These are phyloP conservation scores for Diaphora mendica DNA, from an alignment of 2,888 invertebrate species.

Conservation along the genomic window DNA sequence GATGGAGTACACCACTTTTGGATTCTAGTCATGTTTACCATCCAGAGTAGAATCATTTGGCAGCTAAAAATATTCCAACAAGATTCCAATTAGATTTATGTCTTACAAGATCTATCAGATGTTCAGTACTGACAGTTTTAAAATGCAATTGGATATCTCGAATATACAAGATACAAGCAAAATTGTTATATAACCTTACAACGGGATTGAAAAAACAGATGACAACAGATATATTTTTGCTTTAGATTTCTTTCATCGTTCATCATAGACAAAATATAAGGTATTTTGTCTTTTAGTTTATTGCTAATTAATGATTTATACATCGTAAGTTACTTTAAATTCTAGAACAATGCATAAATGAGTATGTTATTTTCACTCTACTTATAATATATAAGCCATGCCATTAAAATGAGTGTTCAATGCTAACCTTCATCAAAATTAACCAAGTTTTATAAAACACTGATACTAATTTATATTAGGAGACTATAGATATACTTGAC, in stretches of 20 bases:
- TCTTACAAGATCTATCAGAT: background rate
- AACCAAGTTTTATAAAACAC: background rate
- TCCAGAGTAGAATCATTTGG: no score
- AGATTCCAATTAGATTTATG: background rate
- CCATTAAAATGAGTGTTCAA: background rate
- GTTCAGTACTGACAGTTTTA: background rate
- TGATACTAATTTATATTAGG: background rate
- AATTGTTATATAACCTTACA: background rate
- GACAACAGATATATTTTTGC: background rate
- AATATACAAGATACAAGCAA: background rate
- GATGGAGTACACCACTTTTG: no score
- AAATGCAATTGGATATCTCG: background rate
- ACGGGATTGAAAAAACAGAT: background rate
- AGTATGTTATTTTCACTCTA: background rate
- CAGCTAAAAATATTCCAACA: background rate
- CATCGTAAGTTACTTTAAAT: background rate
- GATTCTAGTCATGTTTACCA: no score
- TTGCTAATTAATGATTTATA: no score
- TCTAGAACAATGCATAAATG: background rate
- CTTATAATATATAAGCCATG: background rate
- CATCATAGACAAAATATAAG: no score
- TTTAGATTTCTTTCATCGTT: background rate
- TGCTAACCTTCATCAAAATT: background rate
- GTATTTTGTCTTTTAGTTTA: no score
- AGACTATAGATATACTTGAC: background rate